A percentile compares a stretch with the other conserved stretches of the same genome.
These are phyloP conservation scores for Casuarius casuarius DNA, from an alignment of 2,113 vertebrate genomes.

Conservation along the genomic window DNA sequence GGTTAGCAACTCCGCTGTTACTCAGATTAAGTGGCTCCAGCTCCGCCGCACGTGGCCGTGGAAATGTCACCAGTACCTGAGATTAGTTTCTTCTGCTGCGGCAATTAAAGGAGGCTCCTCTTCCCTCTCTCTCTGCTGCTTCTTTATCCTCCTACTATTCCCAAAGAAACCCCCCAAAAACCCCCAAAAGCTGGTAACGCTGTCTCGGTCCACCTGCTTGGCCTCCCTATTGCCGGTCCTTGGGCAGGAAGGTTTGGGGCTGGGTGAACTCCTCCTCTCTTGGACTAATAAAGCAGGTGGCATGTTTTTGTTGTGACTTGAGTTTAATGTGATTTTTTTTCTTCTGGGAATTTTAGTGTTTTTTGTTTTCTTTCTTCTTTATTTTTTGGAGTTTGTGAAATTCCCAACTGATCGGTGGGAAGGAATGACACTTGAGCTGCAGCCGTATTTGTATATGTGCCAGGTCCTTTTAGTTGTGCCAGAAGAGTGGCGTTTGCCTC, in stretches of 20 bases:
- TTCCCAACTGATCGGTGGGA: not conserved
- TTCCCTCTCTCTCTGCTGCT: not conserved
- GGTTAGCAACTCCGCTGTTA: conserved; percentile 69
- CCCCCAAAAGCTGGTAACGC: not conserved
- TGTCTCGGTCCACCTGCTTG: not conserved
- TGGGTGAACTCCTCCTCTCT: not conserved
- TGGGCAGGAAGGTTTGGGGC: rapidly evolving
- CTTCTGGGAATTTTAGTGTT: not conserved
- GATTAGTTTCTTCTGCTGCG: not conserved
- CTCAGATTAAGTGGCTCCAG: not conserved
- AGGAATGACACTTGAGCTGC: not conserved
- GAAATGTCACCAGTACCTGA: not conserved
- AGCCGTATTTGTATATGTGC: not conserved
- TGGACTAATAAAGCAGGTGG: not conserved
- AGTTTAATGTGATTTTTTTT: not conserved
- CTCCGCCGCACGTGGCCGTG: not conserved
- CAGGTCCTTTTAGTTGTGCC: not conserved
- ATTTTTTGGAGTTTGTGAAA: not conserved
- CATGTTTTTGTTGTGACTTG: not conserved
- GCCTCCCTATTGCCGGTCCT: not conserved
- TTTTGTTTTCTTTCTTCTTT: no score
- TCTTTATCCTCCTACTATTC: rapidly evolving
- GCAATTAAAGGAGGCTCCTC: not conserved
- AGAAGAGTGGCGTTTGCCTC: not conserved
- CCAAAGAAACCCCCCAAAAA: not conserved